phyloP scores from a whole-genome alignment of 53 echinoderm and acorn worm genomes.

The Apostichopus leukothele region DNA sequence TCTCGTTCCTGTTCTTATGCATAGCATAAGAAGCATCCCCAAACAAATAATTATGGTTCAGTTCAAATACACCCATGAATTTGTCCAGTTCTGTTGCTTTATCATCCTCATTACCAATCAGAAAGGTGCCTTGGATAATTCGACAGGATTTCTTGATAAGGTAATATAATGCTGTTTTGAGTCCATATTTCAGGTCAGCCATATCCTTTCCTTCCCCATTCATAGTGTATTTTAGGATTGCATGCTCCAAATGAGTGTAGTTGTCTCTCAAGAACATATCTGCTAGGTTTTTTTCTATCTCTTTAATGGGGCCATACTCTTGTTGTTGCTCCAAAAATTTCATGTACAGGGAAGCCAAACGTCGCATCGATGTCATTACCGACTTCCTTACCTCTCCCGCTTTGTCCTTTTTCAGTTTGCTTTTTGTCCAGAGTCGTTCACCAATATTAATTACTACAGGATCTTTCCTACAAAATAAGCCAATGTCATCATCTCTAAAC shows the following conservation, averaged over 20 bases:
- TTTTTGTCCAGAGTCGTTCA: slow-evolving; percentile 61
- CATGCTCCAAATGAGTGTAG: slow-evolving; percentile 55
- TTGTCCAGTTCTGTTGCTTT: slow-evolving; percentile 57
- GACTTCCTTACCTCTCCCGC: slow-evolving; percentile 55
- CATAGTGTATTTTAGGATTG: slow-evolving; percentile 8
- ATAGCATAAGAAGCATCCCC: slow-evolving; percentile 60
- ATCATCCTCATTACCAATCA: slow-evolving; percentile 50
- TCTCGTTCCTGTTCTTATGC: slow-evolving; percentile 25
- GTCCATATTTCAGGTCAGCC: slow-evolving; percentile 20
- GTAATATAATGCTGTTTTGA: slow-evolving; percentile 66
- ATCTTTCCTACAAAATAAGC: slow-evolving; percentile 50
- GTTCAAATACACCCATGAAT: slow-evolving; percentile 59
- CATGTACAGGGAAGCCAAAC: slow-evolving; percentile 57
- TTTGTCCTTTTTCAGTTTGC: slow-evolving; percentile 59
- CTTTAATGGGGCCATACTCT: slow-evolving; percentile 31
- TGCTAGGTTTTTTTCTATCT: slow-evolving; percentile 27
- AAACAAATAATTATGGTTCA: slow-evolving; percentile 56
- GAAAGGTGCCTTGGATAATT: slow-evolving; percentile 51
- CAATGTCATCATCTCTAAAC: slow-evolving; percentile 52
- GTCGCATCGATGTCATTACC: slow-evolving; percentile 72
- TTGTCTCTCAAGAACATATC: slow-evolving; percentile 70
- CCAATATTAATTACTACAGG: slow-evolving; percentile 55
- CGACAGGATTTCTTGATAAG: slow-evolving; percentile 32
- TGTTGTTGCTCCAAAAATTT: slow-evolving; percentile 50
- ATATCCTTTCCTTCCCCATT: not conserved